A percentile compares a stretch with the other conserved stretches of the same genome.
These are phyloP conservation scores for Agriopis aurantiaria DNA, from an alignment of 2,888 invertebrate species.

Conservation along the genomic window DNA sequence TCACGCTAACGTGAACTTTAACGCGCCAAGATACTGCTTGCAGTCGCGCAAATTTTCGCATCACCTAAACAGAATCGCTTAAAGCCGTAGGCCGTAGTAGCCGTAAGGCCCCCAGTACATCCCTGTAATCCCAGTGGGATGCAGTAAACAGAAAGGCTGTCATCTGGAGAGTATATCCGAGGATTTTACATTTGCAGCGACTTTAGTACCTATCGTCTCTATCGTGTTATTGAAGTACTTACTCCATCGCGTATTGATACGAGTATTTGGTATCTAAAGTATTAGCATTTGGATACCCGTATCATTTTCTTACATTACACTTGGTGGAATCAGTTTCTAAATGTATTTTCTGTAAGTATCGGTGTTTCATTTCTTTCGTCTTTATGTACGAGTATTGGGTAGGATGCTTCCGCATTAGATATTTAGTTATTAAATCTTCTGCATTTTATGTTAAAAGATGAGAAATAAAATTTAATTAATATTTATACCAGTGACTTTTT, in stretches of 20 bases:
- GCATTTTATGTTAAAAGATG: too few species aligned
- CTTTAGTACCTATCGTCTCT: conserved; percentile 59
- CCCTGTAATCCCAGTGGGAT: conserved; percentile 26
- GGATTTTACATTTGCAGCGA: conserved; percentile 74
- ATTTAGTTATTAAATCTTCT: too few species aligned
- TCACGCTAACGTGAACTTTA: too few species aligned
- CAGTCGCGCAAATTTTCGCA: too few species aligned
- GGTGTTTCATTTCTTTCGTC: conserved; percentile 14
- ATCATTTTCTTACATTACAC: conserved; percentile 33
- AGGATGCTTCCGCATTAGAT: not conserved
- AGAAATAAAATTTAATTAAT: too few species aligned
- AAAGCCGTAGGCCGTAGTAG: too few species aligned
- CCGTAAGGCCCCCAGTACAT: not conserved
- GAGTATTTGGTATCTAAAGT: conserved; percentile 47
- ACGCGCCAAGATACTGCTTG: too few species aligned
- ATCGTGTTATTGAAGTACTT: conserved; percentile 71
- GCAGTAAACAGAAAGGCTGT: conserved; percentile 60
- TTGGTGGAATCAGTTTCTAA: conserved; percentile 11
- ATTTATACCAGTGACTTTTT: too few species aligned
- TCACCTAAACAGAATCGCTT: too few species aligned
- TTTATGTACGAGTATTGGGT: not conserved
- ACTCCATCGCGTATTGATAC: conserved; percentile 62
- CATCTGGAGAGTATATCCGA: conserved; percentile 73
- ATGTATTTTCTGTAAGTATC: conserved; percentile 14
- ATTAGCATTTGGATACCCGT: conserved; percentile 33